phyloP scores from a whole-genome alignment of 2,113 vertebrate species.

The Cyprinodon variegatus region DNA sequence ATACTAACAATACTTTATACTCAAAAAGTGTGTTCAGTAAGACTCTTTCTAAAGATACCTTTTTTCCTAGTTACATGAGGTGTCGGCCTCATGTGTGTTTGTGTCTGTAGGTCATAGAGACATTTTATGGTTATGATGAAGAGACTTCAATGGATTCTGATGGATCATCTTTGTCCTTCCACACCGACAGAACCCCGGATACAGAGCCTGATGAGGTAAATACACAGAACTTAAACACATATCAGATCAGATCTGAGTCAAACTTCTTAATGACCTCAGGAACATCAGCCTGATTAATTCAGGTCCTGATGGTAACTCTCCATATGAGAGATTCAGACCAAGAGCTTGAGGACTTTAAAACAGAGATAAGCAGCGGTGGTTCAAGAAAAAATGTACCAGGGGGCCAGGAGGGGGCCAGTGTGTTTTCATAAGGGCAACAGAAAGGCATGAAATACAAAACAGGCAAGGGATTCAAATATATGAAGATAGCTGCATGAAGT shows the following conservation, averaged over 20 bases:
- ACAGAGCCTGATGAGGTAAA: constrained; percentile 72
- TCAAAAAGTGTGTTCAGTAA: too few species aligned
- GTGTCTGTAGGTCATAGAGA: constrained; percentile 68
- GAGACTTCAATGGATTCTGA: constrained; percentile 69
- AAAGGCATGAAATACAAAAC: too few species aligned
- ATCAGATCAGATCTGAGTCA: background rate
- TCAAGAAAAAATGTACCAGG: too few species aligned
- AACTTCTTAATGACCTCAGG: background rate
- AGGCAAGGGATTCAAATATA: too few species aligned
- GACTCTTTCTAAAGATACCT: too few species aligned
- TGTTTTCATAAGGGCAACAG: too few species aligned
- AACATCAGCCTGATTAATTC: background rate
- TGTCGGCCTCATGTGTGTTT: background rate
- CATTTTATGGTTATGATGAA: constrained; percentile 74
- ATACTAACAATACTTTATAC: too few species aligned
- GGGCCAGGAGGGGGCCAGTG: too few species aligned
- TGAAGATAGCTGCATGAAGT: too few species aligned
- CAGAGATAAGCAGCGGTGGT: background rate
- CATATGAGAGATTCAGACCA: background rate
- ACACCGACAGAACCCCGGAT: constrained; percentile 73
- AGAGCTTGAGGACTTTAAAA: background rate
- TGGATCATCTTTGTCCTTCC: constrained; percentile 69
- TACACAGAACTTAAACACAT: background rate
- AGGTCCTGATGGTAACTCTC: background rate
- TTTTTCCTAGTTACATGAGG: too few species aligned